A percentile compares a stretch with the other conserved stretches of the same genome.
Evolutionary conservation across 2,113 vertebrate species (phyloP).

Genomic region (Stigmatopora nigra): DNA sequence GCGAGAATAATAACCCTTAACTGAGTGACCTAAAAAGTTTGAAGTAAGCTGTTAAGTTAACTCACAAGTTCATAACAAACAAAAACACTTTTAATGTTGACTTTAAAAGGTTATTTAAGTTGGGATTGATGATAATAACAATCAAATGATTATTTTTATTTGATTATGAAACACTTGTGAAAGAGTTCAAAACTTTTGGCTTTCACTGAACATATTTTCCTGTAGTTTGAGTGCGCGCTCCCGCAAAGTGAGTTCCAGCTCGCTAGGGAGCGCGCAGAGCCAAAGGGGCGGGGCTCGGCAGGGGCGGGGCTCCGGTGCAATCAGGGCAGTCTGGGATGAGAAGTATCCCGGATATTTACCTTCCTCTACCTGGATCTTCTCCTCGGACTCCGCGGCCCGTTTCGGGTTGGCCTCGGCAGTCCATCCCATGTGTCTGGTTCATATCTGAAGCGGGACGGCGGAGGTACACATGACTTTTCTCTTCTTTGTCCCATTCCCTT

Average conservation of each 20-base stretch:
- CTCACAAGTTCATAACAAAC: too few relatives aligned
- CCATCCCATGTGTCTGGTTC: conserved; percentile 9
- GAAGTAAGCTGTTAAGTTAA: too few relatives aligned
- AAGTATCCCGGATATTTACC: conserved; percentile 68
- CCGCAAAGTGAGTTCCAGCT: conserved; percentile 5
- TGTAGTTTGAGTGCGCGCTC: conserved; percentile 5
- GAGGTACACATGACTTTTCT: conserved; percentile 41
- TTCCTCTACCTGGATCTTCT: conserved; percentile 51
- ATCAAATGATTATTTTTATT: too few relatives aligned
- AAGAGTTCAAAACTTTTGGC: not conserved
- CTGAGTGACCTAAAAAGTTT: too few relatives aligned
- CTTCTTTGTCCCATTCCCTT: conserved; percentile 1
- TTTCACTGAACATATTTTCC: not conserved
- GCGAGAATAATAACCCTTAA: too few relatives aligned
- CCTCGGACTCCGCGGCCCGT: conserved; percentile 31
- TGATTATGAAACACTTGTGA: too few relatives aligned
- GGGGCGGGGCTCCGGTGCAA: conserved; percentile 54
- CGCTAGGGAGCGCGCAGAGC: conserved; percentile 25
- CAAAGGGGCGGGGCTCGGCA: conserved; percentile 63
- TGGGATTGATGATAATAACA: too few relatives aligned
- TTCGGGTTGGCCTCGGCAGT: conserved; percentile 21
- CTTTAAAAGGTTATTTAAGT: too few relatives aligned
- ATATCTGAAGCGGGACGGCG: conserved; percentile 28
- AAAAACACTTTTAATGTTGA: too few relatives aligned
- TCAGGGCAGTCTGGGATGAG: conserved; percentile 51